Conservation (phyloP, 2,113 vertebrate genomes). For the Calidris pygmaea region DNA sequence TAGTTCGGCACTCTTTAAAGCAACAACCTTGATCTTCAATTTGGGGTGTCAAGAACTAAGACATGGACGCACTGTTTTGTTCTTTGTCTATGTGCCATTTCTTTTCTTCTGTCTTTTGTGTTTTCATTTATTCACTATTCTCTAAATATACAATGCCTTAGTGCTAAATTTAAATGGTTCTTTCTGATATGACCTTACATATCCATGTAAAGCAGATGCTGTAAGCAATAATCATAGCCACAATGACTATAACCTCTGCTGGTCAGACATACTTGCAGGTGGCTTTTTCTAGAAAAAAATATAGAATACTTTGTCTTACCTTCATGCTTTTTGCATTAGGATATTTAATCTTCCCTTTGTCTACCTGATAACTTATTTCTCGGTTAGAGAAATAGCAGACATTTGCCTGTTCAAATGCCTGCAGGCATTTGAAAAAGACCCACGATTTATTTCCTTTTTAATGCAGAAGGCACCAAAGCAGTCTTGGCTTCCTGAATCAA, state of each 20-base stretch:
- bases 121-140: background rate
- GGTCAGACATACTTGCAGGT: background rate
- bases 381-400: background rate
- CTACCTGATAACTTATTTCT: background rate
- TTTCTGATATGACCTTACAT: background rate
- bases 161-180: background rate
- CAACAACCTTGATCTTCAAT: background rate
- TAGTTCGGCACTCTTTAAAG: background rate
- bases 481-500: background rate
- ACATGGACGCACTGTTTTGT: fast-evolving
- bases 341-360: background rate
- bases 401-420: background rate
- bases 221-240: background rate
- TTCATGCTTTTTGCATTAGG: background rate
- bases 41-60: background rate
- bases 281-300: background rate
- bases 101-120: background rate
- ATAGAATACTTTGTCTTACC: background rate
- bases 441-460: background rate
- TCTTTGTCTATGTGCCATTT: background rate
- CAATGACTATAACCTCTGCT: background rate
- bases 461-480: background rate
- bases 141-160: background rate
- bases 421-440: background rate
- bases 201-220: background rate